These are phyloP conservation scores for Calycopis cecrops DNA, from an alignment of 1,140 invertebrate genomes.

Conservation along the genomic window DNA sequence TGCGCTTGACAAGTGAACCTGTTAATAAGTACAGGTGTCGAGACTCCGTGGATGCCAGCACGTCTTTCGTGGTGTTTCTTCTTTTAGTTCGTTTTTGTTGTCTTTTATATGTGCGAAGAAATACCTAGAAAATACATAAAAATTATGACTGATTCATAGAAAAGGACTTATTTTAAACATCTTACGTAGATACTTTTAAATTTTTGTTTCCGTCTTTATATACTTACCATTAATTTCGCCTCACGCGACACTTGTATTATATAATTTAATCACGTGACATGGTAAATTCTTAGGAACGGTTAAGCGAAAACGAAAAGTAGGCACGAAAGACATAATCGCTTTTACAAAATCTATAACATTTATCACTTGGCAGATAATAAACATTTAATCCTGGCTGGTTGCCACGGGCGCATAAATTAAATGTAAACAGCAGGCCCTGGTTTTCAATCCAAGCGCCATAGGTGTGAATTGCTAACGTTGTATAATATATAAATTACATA, in stretches of 20 bases:
- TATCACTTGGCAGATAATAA: constrained; percentile 1
- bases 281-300: too few species aligned
- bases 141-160: too few species aligned
- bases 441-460: background rate
- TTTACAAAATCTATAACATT: constrained; percentile 11
- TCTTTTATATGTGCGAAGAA: too few species aligned
- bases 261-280: too few species aligned
- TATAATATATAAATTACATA: constrained; percentile 2
- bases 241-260: too few species aligned
- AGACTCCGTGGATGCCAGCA: background rate
- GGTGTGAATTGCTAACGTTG: constrained; percentile 8
- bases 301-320: background rate
- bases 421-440: constrained; percentile 1
- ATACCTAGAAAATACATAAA: too few species aligned
- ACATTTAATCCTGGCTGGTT: constrained; percentile 1
- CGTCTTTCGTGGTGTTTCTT: too few species aligned
- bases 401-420: constrained; percentile 10
- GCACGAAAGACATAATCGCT: constrained; percentile 7
- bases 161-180: too few species aligned
- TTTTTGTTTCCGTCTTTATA: too few species aligned
- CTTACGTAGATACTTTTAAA: too few species aligned
- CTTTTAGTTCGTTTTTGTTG: too few species aligned
- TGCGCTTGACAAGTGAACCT: background rate
- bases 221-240: too few species aligned
- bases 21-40: background rate